Evolutionary conservation across 2,888 invertebrate species (phyloP).

Genomic region (Gryllus longicercus): DNA sequence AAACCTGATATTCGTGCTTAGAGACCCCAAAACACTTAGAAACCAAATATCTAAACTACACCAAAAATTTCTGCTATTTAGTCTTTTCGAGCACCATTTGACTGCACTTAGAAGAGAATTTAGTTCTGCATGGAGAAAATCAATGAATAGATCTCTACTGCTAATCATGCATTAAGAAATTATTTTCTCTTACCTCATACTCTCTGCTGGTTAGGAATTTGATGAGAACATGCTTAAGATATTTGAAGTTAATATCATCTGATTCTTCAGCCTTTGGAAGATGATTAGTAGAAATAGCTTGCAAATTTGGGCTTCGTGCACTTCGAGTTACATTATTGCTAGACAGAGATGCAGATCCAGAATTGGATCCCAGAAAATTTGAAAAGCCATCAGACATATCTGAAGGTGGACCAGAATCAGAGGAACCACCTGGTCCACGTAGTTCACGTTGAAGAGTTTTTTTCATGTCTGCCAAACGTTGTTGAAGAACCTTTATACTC

Average conservation of each 20-base stretch:
- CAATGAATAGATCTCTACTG: too few species aligned
- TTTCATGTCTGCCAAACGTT: constrained; percentile 83
- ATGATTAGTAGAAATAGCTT: constrained; percentile 23
- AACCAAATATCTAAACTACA: too few species aligned
- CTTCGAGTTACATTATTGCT: not conserved
- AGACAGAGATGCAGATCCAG: not conserved
- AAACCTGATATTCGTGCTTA: too few species aligned
- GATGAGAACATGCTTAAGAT: constrained; percentile 88
- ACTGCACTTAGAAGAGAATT: too few species aligned
- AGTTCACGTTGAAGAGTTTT: constrained; percentile 87
- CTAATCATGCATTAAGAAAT: too few species aligned
- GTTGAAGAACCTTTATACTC: constrained; percentile 84
- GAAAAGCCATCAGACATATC: not conserved
- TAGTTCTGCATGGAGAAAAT: too few species aligned
- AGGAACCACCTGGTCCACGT: constrained; percentile 47
- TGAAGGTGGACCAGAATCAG: not conserved
- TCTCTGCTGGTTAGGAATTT: constrained; percentile 89
- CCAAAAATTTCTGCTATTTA: too few species aligned
- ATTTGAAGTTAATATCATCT: constrained; percentile 76
- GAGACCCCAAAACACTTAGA: too few species aligned
- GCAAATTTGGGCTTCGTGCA: constrained; percentile 23
- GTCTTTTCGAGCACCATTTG: too few species aligned
- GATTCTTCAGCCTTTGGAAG: constrained; percentile 44
- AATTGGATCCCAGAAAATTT: not conserved
- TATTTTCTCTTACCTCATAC: constrained; percentile 51